Percentiles rank a stretch among this genome's conserved stretches.
Evolutionary conservation across 2,113 vertebrate species (phyloP).

Genomic region (Rallus limicola): DNA sequence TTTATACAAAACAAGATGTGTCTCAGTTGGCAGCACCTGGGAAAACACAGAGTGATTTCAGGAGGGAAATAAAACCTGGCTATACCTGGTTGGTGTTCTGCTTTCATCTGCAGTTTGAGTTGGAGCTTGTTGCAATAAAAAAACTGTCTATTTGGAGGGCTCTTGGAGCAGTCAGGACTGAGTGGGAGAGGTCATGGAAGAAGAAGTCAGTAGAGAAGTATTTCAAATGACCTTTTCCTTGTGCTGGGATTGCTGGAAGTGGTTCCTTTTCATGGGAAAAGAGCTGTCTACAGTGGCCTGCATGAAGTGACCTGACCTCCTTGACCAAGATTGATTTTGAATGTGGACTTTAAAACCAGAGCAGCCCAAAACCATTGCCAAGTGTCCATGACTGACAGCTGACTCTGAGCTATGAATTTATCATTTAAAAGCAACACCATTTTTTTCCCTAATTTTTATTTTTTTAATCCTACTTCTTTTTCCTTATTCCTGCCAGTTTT

Average conservation of each 20-base stretch:
- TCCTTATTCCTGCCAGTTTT: background rate
- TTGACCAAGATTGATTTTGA: background rate
- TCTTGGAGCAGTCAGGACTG: background rate
- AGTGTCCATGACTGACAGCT: background rate
- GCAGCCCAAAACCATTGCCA: background rate
- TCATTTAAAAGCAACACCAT: background rate
- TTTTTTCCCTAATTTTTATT: background rate
- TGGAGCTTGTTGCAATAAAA: background rate
- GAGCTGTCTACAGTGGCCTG: background rate
- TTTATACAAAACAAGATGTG: background rate
- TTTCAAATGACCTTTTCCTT: background rate
- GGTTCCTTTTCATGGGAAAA: background rate
- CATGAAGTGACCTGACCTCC: background rate
- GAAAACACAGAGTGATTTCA: background rate
- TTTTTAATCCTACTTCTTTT: background rate
- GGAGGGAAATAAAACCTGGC: constrained; percentile 42
- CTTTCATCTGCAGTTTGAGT: background rate
- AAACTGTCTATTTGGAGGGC: background rate
- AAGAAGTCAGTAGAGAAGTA: background rate
- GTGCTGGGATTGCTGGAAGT: background rate
- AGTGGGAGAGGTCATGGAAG: background rate
- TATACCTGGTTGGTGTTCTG: background rate
- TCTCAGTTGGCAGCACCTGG: background rate
- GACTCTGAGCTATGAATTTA: background rate
- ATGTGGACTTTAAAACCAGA: background rate